Percentiles rank a stretch among this genome's conserved stretches.
phyloP scores from a whole-genome alignment of 2,113 vertebrate genomes.

The Butorides virescens region DNA sequence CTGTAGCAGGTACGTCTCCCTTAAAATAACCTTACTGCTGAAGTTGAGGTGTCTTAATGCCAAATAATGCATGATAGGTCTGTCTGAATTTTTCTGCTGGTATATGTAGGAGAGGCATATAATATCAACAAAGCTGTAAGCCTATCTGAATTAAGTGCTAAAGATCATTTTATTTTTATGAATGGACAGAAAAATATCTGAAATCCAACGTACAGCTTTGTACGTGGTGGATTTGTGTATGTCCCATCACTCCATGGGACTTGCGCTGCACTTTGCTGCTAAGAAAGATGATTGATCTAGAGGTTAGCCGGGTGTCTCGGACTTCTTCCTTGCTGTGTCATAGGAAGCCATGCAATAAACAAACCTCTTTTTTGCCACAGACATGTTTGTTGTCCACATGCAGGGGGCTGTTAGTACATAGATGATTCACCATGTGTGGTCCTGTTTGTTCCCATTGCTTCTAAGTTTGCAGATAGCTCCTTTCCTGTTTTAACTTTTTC shows the following conservation, averaged over 20 bases:
- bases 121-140: neutral
- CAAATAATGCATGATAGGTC: neutral
- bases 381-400: neutral
- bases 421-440: neutral
- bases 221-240: neutral
- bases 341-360: neutral
- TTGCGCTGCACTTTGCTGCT: neutral
- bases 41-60: neutral
- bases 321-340: neutral
- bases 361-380: neutral
- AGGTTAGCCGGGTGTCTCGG: neutral
- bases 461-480: neutral
- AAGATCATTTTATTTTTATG: conserved; percentile 1
- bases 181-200: neutral
- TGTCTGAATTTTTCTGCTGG: neutral
- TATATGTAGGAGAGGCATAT: neutral
- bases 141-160: neutral
- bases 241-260: neutral
- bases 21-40: neutral
- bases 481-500: neutral
- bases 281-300: neutral
- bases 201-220: neutral
- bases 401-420: neutral
- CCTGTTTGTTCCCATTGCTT: neutral
- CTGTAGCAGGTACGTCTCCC: neutral